Conservation (phyloP, 2,888 invertebrate species). For the Blera fallax region DNA sequence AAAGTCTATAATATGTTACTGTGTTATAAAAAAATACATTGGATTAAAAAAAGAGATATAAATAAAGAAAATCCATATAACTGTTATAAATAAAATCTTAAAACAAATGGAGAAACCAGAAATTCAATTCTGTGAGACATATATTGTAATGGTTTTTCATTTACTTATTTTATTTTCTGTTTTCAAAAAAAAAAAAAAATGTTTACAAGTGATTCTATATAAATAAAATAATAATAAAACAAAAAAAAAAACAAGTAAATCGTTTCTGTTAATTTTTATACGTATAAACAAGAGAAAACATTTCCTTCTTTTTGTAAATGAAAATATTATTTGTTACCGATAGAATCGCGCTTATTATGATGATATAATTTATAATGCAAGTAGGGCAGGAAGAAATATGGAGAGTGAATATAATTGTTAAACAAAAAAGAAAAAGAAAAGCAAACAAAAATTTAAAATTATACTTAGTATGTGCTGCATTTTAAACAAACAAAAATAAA, state of each 20-base stretch:
- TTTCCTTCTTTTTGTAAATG: conserved; percentile 67
- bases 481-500: conserved; percentile 61
- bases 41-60: conserved; percentile 54
- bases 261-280: conserved; percentile 71
- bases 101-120: conserved; percentile 62
- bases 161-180: conserved; percentile 51
- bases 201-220: conserved; percentile 64
- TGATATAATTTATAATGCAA: conserved; percentile 20
- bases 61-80: conserved; percentile 60
- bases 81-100: conserved; percentile 65
- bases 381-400: background rate
- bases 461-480: conserved; percentile 66
- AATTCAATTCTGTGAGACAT: conserved; percentile 56
- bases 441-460: too few species aligned
- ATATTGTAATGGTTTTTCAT: conserved; percentile 47
- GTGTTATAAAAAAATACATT: conserved; percentile 63
- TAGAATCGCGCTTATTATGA: conserved; percentile 44
- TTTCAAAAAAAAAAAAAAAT: conserved; percentile 48
- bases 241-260: conserved; percentile 21
- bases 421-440: conserved; percentile 30
- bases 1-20: conserved; percentile 70
- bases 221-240: conserved; percentile 10
- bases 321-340: conserved; percentile 61
- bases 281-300: conserved; percentile 54
- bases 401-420: conserved; percentile 56